A percentile compares a stretch with the other conserved stretches of the same genome.
These are phyloP conservation scores for Dilophus febrilis DNA, from an alignment of 2,888 invertebrate genomes.

Conservation along the genomic window DNA sequence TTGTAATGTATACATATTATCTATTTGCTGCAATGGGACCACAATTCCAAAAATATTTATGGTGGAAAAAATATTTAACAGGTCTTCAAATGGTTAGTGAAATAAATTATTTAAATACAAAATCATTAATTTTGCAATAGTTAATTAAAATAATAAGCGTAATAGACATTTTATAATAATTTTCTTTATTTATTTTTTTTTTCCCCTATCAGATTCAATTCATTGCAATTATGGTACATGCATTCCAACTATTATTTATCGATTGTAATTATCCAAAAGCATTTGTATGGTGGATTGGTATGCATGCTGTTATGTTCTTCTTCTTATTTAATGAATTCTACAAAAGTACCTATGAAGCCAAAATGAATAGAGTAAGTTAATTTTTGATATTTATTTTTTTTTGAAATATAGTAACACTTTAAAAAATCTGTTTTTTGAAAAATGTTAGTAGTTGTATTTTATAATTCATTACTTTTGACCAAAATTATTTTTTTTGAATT, in stretches of 20 bases:
- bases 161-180: too few species aligned
- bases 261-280: conserved; percentile 85
- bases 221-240: conserved; percentile 76
- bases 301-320: conserved; percentile 92
- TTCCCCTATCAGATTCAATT: conserved; percentile 55
- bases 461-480: too few species aligned
- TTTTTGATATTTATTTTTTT: neutral
- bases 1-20: conserved; percentile 91
- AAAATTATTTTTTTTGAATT: too few species aligned
- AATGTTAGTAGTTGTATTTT: too few species aligned
- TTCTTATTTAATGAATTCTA: conserved; percentile 91
- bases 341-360: conserved; percentile 52
- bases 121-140: neutral
- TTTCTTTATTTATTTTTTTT: neutral
- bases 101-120: neutral
- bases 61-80: conserved; percentile 95
- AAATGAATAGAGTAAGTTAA: conserved; percentile 21
- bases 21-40: conserved; percentile 84
- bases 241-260: conserved; percentile 78
- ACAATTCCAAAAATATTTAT: conserved; percentile 64
- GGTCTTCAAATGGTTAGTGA: conserved; percentile 69
- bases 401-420: too few species aligned
- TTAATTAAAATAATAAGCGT: neutral
- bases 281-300: conserved; percentile 93
- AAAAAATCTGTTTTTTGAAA: too few species aligned